Base-by-base conservation (phyloP, 2,888 invertebrate genomes). In the Lamproptera curius region DNA sequence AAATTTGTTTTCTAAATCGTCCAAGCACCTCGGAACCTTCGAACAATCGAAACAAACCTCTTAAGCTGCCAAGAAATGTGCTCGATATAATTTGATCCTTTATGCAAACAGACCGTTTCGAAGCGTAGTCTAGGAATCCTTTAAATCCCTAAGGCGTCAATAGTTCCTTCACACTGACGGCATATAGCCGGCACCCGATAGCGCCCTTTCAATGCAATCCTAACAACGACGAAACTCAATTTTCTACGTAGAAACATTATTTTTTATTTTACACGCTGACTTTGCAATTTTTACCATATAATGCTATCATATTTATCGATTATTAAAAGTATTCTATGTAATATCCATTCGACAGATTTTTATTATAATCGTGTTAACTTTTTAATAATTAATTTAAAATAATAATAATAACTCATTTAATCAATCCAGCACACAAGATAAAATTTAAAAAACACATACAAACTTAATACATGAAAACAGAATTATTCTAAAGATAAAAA, bases 221-320 rank as follows among this genome's bases (percentile, higher is more conserved):
- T 76, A 75, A 73, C 70, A 67, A 63, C 61, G 69, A 76, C 78
- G 74, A 71, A 75, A 76, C 72, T 77, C 78, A 78, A 81, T 82
- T 80, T 77, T 67, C 65, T 42, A 28, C n/a, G 10, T 10, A 71
- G 67, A n/a, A n/a, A n/a, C n/a, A n/a, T n/a, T n/a, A n/a, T n/a
- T n/a, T n/a, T n/a, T n/a, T n/a, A n/a, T n/a, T n/a, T n/a, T n/a
- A n/a, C n/a, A n/a, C n/a, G n/a, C n/a, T n/a, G n/a, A n/a, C n/a
- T n/a, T n/a, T n/a, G n/a, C n/a, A n/a, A n/a, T n/a, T n/a, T n/a
- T n/a, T n/a, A n/a, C n/a, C n/a, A n/a, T n/a, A n/a, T n/a, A n/a
- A n/a, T n/a, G n/a, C n/a, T n/a, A n/a, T n/a, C n/a, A n/a, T n/a
- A n/a, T n/a, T n/a, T n/a, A n/a, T n/a, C n/a, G n/a, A n/a, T n/a